Base-by-base conservation (phyloP, 2,113 vertebrate species). In the Trematomus loennbergii region DNA sequence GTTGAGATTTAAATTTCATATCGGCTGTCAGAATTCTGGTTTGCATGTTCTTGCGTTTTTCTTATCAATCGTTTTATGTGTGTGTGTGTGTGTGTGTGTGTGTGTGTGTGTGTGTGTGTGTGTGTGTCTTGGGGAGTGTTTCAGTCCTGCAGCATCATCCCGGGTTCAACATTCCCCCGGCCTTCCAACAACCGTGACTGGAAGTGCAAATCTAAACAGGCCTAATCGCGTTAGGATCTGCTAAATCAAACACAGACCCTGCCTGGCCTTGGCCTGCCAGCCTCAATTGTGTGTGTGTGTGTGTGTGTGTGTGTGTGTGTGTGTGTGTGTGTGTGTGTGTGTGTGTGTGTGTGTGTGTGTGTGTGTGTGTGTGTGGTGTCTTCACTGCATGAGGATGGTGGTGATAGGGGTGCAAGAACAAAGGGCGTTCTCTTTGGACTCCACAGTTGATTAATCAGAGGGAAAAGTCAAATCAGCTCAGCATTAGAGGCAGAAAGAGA, bases 201-300 rank as follows among this genome's bases (percentile, higher is more conserved):
- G 86, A 92, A 88, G 88, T 82, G 82, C 78, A 87, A 91, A 93
- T 74, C 91, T 88, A 93, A 94, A 93, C 91, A 92, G 80, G 67
- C 72, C 59, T 92, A 91, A 91, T 92, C 91, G 73, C 79, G 82
- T 94, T 89, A 92, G 67, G 79, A 82, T 87, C 85, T 77, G 72
- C 82, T 80, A 84, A 94, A 92, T 92, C 87, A 92, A 91, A 91
- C 78, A 59, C 93, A 94, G 93, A 80, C 75, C 62, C 74, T n/a
- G 79, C 53, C 57, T 69, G 74, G 71, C 83, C 84, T 62, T 7
- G 60, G 76, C 79, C 77, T 79, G 85, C 79, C 81, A 86, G 71
- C 75, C 72, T 76, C 62, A 71, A 29, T 61, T 63, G 7, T 1
- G 54, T 58, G 43, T 25, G 43, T 48, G 61, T 36, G 61, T 50